These are phyloP conservation scores for Phylloscopus trochiloides DNA, from an alignment of 2,113 vertebrate genomes.

Conservation along the genomic window DNA sequence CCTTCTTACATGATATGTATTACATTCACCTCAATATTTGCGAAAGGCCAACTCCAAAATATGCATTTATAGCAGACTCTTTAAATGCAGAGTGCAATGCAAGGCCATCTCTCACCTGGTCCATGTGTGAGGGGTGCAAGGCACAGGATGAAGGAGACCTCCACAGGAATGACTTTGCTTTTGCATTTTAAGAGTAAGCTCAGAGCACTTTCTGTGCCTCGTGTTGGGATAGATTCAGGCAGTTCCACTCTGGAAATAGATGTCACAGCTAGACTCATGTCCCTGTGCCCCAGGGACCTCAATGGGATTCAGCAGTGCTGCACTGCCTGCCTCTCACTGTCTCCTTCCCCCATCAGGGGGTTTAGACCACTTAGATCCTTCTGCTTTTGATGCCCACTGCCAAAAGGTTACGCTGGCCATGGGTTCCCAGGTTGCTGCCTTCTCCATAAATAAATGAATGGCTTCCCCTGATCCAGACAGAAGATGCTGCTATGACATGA, in stretches of 20 bases:
- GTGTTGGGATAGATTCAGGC: accelerated
- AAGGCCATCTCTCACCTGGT: neutral
- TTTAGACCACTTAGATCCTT: neutral
- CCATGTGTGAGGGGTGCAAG: neutral
- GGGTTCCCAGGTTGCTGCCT: neutral
- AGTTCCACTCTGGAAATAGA: neutral
- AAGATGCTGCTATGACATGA: accelerated
- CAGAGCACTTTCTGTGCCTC: neutral
- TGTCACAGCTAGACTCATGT: neutral
- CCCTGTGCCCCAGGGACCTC: neutral
- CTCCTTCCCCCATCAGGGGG: accelerated
- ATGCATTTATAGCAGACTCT: no score
- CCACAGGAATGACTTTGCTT: neutral
- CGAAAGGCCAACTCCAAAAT: no score
- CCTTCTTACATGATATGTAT: no score
- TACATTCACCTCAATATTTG: no score
- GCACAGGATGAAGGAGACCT: neutral
- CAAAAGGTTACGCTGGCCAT: neutral
- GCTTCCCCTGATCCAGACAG: neutral
- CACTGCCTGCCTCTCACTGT: neutral
- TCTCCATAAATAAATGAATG: neutral
- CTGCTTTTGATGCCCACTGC: neutral
- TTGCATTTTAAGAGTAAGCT: neutral
- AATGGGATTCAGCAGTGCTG: neutral
- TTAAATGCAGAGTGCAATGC: neutral